A percentile compares a stretch with the other conserved stretches of the same genome.
These are phyloP conservation scores for Onychostruthus taczanowskii DNA, from an alignment of 2,113 vertebrate species.

Conservation along the genomic window DNA sequence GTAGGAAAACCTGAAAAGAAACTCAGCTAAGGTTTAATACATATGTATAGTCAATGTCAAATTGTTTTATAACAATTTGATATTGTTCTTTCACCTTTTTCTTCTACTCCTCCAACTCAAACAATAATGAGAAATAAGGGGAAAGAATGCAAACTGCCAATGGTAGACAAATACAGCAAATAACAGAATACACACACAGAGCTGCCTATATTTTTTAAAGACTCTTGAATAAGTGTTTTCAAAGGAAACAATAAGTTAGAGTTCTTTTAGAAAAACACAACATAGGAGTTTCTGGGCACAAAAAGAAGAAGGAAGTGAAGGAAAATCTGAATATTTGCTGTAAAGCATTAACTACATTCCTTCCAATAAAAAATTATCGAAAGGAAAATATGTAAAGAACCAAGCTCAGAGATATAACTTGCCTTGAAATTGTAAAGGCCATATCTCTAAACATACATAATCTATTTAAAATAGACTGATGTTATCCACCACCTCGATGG, in stretches of 20 bases:
- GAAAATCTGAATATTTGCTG: not conserved
- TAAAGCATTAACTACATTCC: not conserved
- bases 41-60: not conserved
- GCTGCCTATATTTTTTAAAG: not conserved
- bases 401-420: not conserved
- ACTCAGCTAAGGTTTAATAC: not conserved
- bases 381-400: not conserved
- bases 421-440: slow-evolving; percentile 16
- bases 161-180: not conserved
- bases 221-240: not conserved
- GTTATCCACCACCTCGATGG: not conserved
- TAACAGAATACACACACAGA: not conserved
- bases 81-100: not conserved
- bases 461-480: slow-evolving; percentile 11
- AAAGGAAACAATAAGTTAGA: not conserved
- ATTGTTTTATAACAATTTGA: not conserved
- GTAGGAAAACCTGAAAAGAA: not conserved
- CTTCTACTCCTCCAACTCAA: not conserved
- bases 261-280: not conserved
- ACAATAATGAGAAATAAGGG: not conserved
- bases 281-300: not conserved
- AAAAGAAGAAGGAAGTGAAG: not conserved
- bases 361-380: not conserved
- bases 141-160: not conserved
- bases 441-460: not conserved